Percentiles rank a stretch among this genome's conserved stretches.
Conservation (phyloP, 2,113 vertebrate species). For the Plotosus lineatus region DNA sequence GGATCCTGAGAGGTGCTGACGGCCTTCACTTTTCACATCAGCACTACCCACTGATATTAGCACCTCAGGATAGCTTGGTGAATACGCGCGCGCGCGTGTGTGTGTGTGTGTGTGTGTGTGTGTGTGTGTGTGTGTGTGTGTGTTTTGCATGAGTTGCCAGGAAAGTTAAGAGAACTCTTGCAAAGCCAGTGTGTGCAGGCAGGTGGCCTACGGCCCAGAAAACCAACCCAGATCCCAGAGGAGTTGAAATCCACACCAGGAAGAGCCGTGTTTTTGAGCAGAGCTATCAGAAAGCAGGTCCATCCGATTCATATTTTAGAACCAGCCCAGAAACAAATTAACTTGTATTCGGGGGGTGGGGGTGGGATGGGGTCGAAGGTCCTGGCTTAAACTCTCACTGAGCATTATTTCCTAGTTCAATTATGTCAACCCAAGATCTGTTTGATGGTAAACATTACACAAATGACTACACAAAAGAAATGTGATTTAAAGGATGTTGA, state of each 20-base stretch:
- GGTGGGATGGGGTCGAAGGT: too few relatives aligned
- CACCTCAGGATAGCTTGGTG: conserved; percentile 26
- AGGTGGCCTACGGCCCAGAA: conserved; percentile 34
- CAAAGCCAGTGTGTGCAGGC: neutral
- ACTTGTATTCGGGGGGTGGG: too few relatives aligned
- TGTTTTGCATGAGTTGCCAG: neutral
- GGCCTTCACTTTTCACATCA: conserved; percentile 26
- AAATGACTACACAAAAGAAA: neutral
- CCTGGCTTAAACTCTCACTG: neutral
- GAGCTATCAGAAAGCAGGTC: conserved; percentile 32
- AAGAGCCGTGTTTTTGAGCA: conserved; percentile 33
- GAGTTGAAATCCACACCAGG: conserved; percentile 20
- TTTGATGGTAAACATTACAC: conserved; percentile 5
- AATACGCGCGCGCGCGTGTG: neutral
- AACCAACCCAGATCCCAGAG: conserved; percentile 34
- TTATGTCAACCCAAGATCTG: neutral
- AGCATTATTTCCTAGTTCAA: neutral
- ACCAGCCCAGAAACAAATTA: neutral
- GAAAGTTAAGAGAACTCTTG: conserved; percentile 10
- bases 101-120: conserved; percentile 11
- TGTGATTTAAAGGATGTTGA: conserved; percentile 10
- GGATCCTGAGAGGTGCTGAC: conserved; percentile 4
- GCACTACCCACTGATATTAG: conserved; percentile 31
- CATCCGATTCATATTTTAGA: neutral
- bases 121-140: conserved; percentile 11